These are phyloP conservation scores for Zeugodacus cucurbitae DNA, from an alignment of 1,140 invertebrate genomes.

Conservation along the genomic window DNA sequence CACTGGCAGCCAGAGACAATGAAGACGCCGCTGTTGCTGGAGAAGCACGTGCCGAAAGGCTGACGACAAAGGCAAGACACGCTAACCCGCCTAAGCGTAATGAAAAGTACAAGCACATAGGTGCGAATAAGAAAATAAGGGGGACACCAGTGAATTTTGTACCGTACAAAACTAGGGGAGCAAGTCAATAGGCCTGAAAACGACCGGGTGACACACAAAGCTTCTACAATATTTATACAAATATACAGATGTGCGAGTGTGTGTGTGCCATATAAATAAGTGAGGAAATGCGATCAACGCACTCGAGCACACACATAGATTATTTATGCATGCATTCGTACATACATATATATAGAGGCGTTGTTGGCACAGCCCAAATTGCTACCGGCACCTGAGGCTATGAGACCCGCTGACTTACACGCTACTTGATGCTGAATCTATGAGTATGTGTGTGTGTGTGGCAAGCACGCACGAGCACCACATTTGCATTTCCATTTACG, in stretches of 20 bases:
- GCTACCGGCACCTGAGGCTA: conserved; percentile 11
- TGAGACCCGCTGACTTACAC: not conserved
- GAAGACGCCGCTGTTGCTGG: not conserved
- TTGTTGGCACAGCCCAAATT: not conserved
- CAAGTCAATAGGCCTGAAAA: not conserved
- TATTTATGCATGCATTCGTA: not conserved
- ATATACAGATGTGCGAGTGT: not conserved
- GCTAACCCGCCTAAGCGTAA: not conserved
- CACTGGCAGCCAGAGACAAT: not conserved
- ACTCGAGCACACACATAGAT: not conserved
- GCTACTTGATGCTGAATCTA: not conserved
- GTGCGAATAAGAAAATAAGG: not conserved
- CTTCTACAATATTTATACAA: not conserved
- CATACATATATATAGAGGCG: not conserved
- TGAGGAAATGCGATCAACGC: not conserved
- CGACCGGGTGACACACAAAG: conserved; percentile 16
- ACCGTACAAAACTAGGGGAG: not conserved
- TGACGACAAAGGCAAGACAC: not conserved
- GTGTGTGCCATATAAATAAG: not conserved
- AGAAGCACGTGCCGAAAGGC: conserved; percentile 3
- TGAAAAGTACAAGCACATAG: not conserved
- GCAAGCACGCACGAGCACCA: not conserved
- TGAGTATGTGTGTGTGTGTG: not conserved
- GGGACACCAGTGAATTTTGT: not conserved
- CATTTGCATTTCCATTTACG: conserved; percentile 33